Evolutionary conservation across 2,888 invertebrate species (phyloP), one percentile per base, ranked within the genome.

Genomic region (Imbricaverruca yamaguchii): DNA sequence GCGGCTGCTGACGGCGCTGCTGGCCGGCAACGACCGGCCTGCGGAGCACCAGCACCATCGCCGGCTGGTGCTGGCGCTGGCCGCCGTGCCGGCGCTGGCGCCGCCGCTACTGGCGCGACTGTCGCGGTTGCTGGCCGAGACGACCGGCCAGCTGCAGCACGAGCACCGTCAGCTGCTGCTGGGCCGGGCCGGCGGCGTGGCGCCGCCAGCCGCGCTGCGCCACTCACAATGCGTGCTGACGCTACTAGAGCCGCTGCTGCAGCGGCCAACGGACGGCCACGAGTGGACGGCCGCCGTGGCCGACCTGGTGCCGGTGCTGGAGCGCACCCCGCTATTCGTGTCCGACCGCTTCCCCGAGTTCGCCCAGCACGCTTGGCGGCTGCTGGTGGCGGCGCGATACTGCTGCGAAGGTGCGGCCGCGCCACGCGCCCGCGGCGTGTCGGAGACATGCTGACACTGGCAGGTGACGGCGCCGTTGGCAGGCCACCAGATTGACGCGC

Each of bases 211-310:
- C 15, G 9, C n/a, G 55, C 74, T 74, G 55, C 55, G 55, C 21
- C 21, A 74, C 74, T 55, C 74, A 9, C 74, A 74, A 8, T 69
- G 53, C 74, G 9, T 53, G 18, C 74, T 74, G 74, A 55, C 55
- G 12, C 21, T 74, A 53, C 74, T 74, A 53, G 55, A 74, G 74
- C 53, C 74, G 74, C 18, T 74, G 74, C 55, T 74, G 74, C 18
- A 55, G 65, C 18, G 18, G 55, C 9, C 74, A 9, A 15, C 74
- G 21, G 74, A 53, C 55, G 74, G 74, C 74, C 53, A 1, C 25
- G 21, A 39, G 53, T 74, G 74, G 74, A 3, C 74, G 74, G 55
- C 9, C 6, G 74, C 74, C 18, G 74, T 55, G 74, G 23, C 23
- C 53, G 10, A 7, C 13, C 74, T 74, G 55, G 18, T 3, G 10